Evolutionary conservation across 2,888 invertebrate species (phyloP), one percentile per base, ranked within the genome.

Genomic region (Hemithea aestivaria): DNA sequence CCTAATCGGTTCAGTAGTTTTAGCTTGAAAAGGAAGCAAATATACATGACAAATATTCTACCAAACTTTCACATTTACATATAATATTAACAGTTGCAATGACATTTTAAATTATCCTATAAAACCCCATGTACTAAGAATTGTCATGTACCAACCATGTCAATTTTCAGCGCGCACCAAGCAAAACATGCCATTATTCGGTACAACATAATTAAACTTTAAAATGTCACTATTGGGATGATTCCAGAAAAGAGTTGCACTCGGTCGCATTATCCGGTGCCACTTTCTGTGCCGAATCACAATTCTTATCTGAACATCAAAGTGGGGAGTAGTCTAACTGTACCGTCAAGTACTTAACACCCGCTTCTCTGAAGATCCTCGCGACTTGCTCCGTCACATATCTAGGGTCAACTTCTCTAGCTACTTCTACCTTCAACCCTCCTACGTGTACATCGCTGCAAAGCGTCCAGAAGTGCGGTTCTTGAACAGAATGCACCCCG

Each of bases 401-500:
- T 66, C 95, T 93, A 1, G 96, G 93, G 79, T 98, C 98, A 6
- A 97, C 96, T 58, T 94, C 94, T 64, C 93, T 91, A 0, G 96
- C 94, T n/a, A 98, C 98, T 80, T 98, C 98, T 35, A 99, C 81
- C 83, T 98, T 99, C 35, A 99, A 83, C 52, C 95, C 95, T 51
- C 98, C 98, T 1, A 98, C 93, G 72, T 93, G 97, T 40, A 95
- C 92, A 58, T 97, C 96, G 69, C 96, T 97, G 75, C 98, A 98
- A 45, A 99, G 88, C 7, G 98, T 99, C 98, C 98, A 99, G 81
- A 99, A 98, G 73, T 98, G 98, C 2, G 97, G 97, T 62, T 99
- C 98, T 66, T 98, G 97, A 7, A 98, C 96, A 41, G 96, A 95
- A 71, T 96, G 96, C 9, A 98, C 98, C 2, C 98, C 98, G 6